A percentile compares a stretch with the other conserved stretches of the same genome.
phyloP scores from a whole-genome alignment of 2,113 vertebrate species.

The rabbit (Oryctolagus cuniculus) region DNA sequence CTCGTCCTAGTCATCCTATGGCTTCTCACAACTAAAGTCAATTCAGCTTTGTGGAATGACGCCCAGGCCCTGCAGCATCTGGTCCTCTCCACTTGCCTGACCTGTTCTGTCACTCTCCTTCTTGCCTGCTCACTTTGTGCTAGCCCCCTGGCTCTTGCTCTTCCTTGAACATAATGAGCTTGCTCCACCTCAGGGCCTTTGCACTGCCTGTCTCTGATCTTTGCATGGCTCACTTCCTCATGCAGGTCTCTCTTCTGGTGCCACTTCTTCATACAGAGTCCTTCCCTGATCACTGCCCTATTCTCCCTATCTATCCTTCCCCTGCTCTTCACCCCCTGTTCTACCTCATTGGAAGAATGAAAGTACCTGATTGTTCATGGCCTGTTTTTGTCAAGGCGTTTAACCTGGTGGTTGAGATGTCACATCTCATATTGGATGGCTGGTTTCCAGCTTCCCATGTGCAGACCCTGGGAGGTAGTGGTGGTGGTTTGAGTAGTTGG shows the following conservation, averaged over 20 bases:
- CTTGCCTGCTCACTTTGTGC: not conserved
- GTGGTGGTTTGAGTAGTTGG: no score
- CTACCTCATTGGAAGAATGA: not conserved
- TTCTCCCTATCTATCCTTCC: not conserved
- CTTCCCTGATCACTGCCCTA: not conserved
- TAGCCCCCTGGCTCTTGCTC: not conserved
- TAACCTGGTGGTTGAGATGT: no score
- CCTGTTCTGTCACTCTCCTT: not conserved
- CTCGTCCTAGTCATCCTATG: not conserved
- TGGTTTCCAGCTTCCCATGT: no score
- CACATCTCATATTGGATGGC: no score
- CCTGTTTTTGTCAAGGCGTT: not conserved
- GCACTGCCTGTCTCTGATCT: not conserved
- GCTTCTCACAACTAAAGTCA: not conserved
- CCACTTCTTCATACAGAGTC: not conserved
- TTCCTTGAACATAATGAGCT: not conserved
- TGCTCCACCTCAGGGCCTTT: not conserved
- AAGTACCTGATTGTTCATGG: not conserved
- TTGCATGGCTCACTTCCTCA: not conserved
- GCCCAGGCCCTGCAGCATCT: not conserved
- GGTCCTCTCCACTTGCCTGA: not conserved
- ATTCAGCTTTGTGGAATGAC: not conserved
- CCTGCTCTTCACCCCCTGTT: not conserved
- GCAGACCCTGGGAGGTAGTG: no score
- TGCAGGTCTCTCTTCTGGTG: not conserved